Percentiles rank a stretch among this genome's conserved stretches.
These are phyloP conservation scores for Zaprionus africanus DNA, from an alignment of 1,140 invertebrate genomes.

Conservation along the genomic window DNA sequence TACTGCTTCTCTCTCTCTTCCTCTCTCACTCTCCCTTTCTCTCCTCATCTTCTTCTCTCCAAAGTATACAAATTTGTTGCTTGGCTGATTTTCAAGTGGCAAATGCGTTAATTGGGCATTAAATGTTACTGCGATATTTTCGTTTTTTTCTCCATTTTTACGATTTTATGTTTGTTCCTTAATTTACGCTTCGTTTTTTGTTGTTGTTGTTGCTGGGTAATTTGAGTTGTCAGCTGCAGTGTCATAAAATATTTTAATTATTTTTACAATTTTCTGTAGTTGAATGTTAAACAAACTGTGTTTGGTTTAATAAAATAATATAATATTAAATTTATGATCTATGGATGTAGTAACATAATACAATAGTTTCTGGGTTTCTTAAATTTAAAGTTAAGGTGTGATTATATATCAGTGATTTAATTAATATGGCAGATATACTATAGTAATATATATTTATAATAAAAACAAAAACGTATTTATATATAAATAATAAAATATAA, in stretches of 20 bases:
- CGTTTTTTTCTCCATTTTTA: constrained; percentile 5
- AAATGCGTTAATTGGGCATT: constrained; percentile 81
- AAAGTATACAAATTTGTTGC: constrained; percentile 67
- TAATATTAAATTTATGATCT: no score
- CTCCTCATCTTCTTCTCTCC: background rate
- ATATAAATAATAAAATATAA: no score
- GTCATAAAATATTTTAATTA: background rate
- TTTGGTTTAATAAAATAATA: no score
- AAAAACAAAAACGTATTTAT: no score
- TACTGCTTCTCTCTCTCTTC: background rate
- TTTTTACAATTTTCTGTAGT: background rate
- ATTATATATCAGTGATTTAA: no score
- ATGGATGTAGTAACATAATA: no score
- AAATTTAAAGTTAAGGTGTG: no score
- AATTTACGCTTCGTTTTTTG: constrained; percentile 16
- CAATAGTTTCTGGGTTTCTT: no score
- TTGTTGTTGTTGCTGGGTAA: background rate
- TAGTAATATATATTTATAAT: no score
- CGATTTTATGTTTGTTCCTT: constrained; percentile 13
- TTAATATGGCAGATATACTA: no score
- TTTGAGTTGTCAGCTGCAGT: constrained; percentile 1
- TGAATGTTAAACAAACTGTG: background rate
- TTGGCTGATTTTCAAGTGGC: constrained; percentile 66
- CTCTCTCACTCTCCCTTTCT: background rate
- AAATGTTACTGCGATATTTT: constrained; percentile 53